Conservation (phyloP, 2,113 vertebrate species). For the Polypterus senegalus region DNA sequence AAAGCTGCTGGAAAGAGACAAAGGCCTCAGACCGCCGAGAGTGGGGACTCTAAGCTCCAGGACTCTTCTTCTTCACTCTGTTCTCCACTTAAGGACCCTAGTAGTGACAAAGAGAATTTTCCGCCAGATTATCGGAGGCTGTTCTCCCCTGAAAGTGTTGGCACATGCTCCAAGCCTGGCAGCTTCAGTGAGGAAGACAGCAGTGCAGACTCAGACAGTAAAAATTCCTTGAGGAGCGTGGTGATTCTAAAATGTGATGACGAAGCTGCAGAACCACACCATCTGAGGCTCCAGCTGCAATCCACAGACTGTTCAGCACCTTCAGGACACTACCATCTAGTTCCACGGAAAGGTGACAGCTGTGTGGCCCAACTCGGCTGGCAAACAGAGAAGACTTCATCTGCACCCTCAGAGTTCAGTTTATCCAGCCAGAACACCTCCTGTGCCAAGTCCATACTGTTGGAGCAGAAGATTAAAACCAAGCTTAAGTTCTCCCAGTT, state of each 20-base stretch:
- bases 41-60: slow-evolving; percentile 39
- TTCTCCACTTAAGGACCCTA: slow-evolving; percentile 41
- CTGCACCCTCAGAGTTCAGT: slow-evolving; percentile 29
- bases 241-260: too few species aligned
- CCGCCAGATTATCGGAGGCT: background rate
- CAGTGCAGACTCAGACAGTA: slow-evolving; percentile 53
- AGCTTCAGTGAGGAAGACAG: slow-evolving; percentile 53
- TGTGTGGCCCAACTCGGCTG: background rate
- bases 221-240: slow-evolving; percentile 48
- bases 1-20: slow-evolving; percentile 22
- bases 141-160: background rate
- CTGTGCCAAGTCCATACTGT: slow-evolving; percentile 30
- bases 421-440: slow-evolving; percentile 31
- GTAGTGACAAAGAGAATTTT: slow-evolving; percentile 36
- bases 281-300: too few species aligned
- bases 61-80: slow-evolving; percentile 48
- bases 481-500: slow-evolving; percentile 79
- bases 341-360: too few species aligned
- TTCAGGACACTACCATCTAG: too few species aligned
- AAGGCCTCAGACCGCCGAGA: slow-evolving; percentile 22
- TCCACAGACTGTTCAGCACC: too few species aligned
- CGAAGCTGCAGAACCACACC: too few species aligned
- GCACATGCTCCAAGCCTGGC: slow-evolving; percentile 1
- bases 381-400: slow-evolving; percentile 23
- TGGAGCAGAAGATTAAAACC: slow-evolving; percentile 46